Evolutionary conservation across 2,113 vertebrate species (phyloP), one percentile per base, ranked within the genome.

Genomic region (Aegotheles bennettii): DNA sequence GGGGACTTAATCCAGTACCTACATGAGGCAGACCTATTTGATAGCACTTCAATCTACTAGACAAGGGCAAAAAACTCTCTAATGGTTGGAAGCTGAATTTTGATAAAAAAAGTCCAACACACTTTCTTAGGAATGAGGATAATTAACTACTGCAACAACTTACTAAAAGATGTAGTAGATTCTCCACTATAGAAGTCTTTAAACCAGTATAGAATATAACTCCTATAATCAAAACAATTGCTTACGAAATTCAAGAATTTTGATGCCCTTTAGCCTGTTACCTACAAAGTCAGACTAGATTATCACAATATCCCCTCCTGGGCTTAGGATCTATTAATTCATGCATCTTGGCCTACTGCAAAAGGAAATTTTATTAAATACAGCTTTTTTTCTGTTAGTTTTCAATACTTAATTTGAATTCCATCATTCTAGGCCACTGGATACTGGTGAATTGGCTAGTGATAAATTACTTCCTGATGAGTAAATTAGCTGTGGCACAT

Each of bases 341-440:
- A 50, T 84, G 18, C 8, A 50, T 84, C 38, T 93, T 95, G 42
- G 50, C 26, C 51, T 84, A 75, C 42, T 91, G 43, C 47, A 89
- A n/a, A 56, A 9, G 8, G 36, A 82, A 31, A 28, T 43, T 96
- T 67, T 64, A 71, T 87, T 78, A 71, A 90, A 82, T 78, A 76
- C 48, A 83, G 47, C 9, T 83, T 95, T 95, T n/a, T 89, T 33
- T 64, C 54, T 82, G 51, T 64, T 79, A 81, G 47, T 84, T 91
- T 94, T 82, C 71, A 79, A 43, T 83, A 79, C 85, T 94, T 95
- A 45, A 65, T 91, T 91, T 79, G 59, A 91, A 64, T 7, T 25
- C n/a, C 23, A 61, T 76, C 18, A 29, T 90, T 82, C 36, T 82
- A 76, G 84, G 28, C 82, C 48, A 76, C 43, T 83, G 61, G 61